Evolutionary conservation across 2,888 invertebrate species (phyloP).

Genomic region (Sericinus montela): DNA sequence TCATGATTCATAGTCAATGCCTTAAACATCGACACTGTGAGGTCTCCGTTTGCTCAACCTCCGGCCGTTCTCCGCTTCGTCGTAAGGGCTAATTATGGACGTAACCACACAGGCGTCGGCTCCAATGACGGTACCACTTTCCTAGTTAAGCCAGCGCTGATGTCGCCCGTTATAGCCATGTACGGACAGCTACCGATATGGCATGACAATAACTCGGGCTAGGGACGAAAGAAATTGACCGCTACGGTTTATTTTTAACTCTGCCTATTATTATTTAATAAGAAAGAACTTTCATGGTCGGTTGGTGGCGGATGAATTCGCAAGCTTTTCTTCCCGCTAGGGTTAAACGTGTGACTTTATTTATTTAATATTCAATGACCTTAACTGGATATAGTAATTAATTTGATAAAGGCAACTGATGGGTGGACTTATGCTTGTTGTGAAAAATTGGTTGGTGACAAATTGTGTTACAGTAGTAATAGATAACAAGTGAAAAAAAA

Average conservation of each 20-base stretch:
- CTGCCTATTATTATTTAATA: too few species aligned
- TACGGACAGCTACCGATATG: slow-evolving; percentile 32
- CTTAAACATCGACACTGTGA: neutral
- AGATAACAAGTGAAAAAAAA: too few species aligned
- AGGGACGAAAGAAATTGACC: slow-evolving; percentile 25
- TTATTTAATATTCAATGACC: too few species aligned
- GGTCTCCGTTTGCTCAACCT: slow-evolving; percentile 11
- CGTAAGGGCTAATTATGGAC: slow-evolving; percentile 20
- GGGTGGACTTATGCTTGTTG: too few species aligned
- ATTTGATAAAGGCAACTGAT: too few species aligned
- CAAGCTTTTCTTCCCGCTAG: too few species aligned
- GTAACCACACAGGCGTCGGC: slow-evolving; percentile 30
- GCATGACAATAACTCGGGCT: slow-evolving; percentile 28
- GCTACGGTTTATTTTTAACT: slow-evolving; percentile 8
- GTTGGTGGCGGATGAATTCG: too few species aligned
- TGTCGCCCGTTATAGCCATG: slow-evolving; percentile 51
- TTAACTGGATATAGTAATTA: too few species aligned
- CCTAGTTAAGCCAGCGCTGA: slow-evolving; percentile 49
- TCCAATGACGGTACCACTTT: slow-evolving; percentile 36
- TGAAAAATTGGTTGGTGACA: too few species aligned
- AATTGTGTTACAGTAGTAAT: too few species aligned
- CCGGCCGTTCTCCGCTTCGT: slow-evolving; percentile 8
- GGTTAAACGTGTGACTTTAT: too few species aligned
- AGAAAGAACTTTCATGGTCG: too few species aligned
- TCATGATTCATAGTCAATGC: slow-evolving; percentile 2